Base-by-base conservation (phyloP, 2,113 vertebrate genomes). In the Podarcis cretensis region DNA sequence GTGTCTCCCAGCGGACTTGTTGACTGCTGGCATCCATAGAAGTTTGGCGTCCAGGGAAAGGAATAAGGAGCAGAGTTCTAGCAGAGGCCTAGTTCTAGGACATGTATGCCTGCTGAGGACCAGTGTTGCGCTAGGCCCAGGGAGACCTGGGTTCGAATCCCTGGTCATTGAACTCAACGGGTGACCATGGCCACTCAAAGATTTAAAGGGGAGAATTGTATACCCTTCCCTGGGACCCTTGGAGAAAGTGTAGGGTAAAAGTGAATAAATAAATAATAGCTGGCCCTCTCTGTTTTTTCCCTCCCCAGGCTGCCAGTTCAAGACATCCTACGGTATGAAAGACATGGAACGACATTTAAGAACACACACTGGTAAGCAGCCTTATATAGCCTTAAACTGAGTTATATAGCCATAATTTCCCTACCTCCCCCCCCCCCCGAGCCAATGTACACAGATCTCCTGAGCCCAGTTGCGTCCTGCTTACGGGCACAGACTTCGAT, bases 291-390 rank as follows among this genome's bases (percentile, higher is more conserved):
- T 2, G 71, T 1, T 35, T 37, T 20, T 25, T 27, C 9, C 25
- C 32, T 35, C 59, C 65, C 57, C 92, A 99, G 98, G 99, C 91
- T 99, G 99, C 95, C 98, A 98, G 43, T 99, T 99, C 95, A 99
- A 99, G 97, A 99, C 99, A 0, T 98, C 99, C 77, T 99, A 99
- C 43, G 99, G 99, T 20, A 98, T 98, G 96, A 99, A 99, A 96
- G 99, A 99, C 92, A 98, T 99, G 98, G 99, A 99, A 73, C 97
- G 99, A 0, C 99, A 99, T 66, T 97, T 99, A 81, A 98, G 98
- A 94, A 99, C 98, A 0, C 99, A 99, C 95, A 99, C 99, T 0
- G 99, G 99, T 99, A 94, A 81, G 48, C 48, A 54, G 48, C 48
- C 48, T 54, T 54, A 54, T 54, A 54, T 12, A 54, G 48, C 48